Base-by-base conservation (phyloP, 2,113 vertebrate species). In the Plotosus lineatus region DNA sequence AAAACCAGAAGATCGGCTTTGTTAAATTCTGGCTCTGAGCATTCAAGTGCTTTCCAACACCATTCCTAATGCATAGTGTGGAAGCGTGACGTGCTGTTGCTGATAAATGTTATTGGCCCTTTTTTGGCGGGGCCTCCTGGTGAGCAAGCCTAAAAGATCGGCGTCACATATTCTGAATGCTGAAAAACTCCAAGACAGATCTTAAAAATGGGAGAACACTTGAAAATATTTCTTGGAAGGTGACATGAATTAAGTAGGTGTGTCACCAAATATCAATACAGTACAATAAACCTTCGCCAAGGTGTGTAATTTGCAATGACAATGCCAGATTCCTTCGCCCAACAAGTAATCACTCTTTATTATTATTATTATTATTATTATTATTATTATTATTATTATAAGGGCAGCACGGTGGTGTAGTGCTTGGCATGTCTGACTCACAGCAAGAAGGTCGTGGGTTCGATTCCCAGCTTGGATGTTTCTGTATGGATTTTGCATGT, bases 111-210 rank as follows among this genome's bases (percentile, higher is more conserved):
- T 92, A 91, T 89, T 84, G 87, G 85, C 85, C 86, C 80, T 86
- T 90, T 87, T 90, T 88, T 88, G 87, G 88, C 86, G 81, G 84
- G 89, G 83, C 82, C 12, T 53, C 14, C 11, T 40, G 38, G 60
- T 51, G 17, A 36, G 50, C 36, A 40, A 48, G 86, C 84, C 81
- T 85, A 87, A 68, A 50, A 84, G 87, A 89, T 89, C 89, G 92
- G 90, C 84, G 84, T 92, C 91, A 92, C 89, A 88, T 89, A 88
- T 90, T 90, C 88, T 89, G 87, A 87, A 86, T 83, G 85, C 87
- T 33, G 48, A 86, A 93, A 92, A 92, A 92, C 92, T 92, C 87
- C 91, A 93, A n/a, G n/a, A n/a, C n/a, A n/a, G n/a, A n/a, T 28
- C n/a, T 12, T 28, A 58, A 28, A 58, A 31, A 28, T 58, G 31